Conservation (phyloP, 2,888 invertebrate species). For the Dynastes hyllus region DNA sequence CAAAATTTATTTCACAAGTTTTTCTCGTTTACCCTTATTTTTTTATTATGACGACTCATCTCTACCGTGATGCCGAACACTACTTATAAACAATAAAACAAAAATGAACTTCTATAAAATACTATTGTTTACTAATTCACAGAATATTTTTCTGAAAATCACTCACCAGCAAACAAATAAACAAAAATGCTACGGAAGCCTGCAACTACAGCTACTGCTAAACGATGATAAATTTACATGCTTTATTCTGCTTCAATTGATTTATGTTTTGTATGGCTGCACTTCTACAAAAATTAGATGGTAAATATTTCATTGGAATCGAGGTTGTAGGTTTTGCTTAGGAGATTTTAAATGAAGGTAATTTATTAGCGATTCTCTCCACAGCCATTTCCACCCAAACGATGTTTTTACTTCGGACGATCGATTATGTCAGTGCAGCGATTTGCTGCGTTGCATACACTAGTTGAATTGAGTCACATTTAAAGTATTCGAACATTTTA, state of each 20-base stretch:
- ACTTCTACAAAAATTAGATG: conserved; percentile 8
- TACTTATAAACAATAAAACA: background rate
- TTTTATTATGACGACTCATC: too few relatives aligned
- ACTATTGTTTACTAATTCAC: background rate
- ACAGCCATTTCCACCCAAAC: background rate
- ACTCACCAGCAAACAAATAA: background rate
- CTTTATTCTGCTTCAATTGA: conserved; percentile 4
- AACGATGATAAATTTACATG: conserved; percentile 6
- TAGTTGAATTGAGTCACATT: too few relatives aligned
- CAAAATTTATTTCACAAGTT: too few relatives aligned
- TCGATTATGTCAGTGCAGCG: background rate
- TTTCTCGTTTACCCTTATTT: too few relatives aligned
- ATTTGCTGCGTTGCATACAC: too few relatives aligned
- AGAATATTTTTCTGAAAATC: background rate
- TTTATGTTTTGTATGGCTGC: background rate
- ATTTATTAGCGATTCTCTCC: background rate
- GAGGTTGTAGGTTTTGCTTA: background rate
- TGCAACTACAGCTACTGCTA: background rate
- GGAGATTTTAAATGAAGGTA: background rate
- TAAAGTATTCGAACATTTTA: too few relatives aligned
- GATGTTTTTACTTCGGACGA: background rate
- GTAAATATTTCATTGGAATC: background rate
- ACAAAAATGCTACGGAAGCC: background rate
- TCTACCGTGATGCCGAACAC: too few relatives aligned
- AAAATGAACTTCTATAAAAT: background rate